Base-by-base conservation (phyloP, 2,113 vertebrate species). In the Brachyhypopomus gauderio region DNA sequence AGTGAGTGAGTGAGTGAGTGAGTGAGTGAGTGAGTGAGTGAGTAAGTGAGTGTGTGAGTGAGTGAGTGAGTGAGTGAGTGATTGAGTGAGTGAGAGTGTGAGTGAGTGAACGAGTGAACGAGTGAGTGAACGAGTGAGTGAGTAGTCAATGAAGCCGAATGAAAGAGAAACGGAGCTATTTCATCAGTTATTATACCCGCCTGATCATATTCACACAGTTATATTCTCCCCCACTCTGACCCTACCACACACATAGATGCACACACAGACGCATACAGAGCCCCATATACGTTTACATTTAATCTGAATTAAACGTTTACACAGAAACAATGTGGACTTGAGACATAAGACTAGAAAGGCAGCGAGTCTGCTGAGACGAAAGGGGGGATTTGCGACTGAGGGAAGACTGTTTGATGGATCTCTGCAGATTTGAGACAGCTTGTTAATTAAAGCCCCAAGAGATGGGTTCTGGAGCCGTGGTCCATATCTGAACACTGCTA, bases 391-490 rank as follows among this genome's bases (percentile, higher is more conserved):
- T 89, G 88, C 80, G 75, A 67, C 71, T 84, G 90, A 82, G 83
- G 75, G 77, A 88, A 70, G 87, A 75, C 89, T 90, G 91, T 90
- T 88, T 90, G 89, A 91, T 92, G 89, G 92, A 89, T 90, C 90
- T 93, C 87, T 82, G 85, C 90, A 87, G 89, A 88, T 87, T 91
- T 93, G 90, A 90, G 93, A 93, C 94, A 90, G 93, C 92, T 91
- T 92, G 90, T 89, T 93, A 93, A 93, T 93, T 92, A 92, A 93
- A 92, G 91, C 91, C 92, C 89, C 89, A 81, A 92, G 93, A 94
- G 92, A 93, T 91, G 90, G 89, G 85, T 88, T 92, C 89, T 84
- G 90, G 90, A 89, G 91, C 91, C 86, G 89, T 89, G 90, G 93
- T 92, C 91, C 83, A 88, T 93, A 93, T 93, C 93, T 93, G 91